Evolutionary conservation across 2,888 invertebrate species (phyloP), one percentile per base, ranked within the genome.

Genomic region (Hoplodrina ambigua): DNA sequence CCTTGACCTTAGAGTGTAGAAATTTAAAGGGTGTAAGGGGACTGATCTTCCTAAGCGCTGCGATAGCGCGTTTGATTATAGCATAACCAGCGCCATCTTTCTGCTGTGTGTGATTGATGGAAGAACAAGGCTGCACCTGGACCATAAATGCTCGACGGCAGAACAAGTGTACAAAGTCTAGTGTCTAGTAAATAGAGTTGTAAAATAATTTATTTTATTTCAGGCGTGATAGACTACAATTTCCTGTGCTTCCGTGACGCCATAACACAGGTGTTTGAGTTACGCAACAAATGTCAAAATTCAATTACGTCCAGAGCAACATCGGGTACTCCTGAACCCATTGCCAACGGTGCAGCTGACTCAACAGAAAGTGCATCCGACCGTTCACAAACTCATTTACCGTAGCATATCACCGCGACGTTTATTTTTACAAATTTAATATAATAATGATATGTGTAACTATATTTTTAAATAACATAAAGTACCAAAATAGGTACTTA

Each of bases 221-320:
- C 94, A 99, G 98, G 99, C 87, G 98, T 99, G 64, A 99, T 99
- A 88, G 99, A 99, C 94, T 99, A 99, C 96, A 99, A 99, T 93
- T 99, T 99, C 90, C 96, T 99, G 81, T 99, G 99, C 94, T 99
- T 99, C 94, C 98, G 99, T 52, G 98, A 99, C 92, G 99, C 99
- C 19, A 99, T 99, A 83, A 98, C 99, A 85, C 98, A 99, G 93
- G 99, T 99, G 30, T 99, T 99, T 94, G 99, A 99, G 90, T 91
- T 98, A 66, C 96, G 98, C 60, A 97, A 97, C 86, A 98, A 98
- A 92, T 96, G 96, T 74, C 96, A 97, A 84, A 96, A 96, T 74
- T 88, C 89, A 10, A 90, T 96, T 4, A 77, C 87, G 0, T 80
- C 86, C 30, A 89, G 92, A 76, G 87, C 87, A 19, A 82, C 86